phyloP scores from a whole-genome alignment of 2,113 vertebrate genomes.

The Anarhynchus alexandrinus region DNA sequence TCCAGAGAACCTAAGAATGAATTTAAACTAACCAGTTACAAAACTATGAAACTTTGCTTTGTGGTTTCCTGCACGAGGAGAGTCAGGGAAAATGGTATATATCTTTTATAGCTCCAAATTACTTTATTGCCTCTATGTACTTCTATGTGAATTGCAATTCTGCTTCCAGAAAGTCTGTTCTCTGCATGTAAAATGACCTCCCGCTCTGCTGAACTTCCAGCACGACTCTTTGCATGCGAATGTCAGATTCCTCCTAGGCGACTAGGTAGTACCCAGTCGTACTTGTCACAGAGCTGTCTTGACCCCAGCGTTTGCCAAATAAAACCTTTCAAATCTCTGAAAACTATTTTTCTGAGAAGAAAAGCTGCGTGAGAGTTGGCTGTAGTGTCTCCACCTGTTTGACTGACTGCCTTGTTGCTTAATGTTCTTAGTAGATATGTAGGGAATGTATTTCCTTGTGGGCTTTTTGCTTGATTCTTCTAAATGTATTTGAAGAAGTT shows the following conservation, averaged over 20 bases:
- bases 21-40: neutral
- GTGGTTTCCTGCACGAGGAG: neutral
- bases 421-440: fast-evolving
- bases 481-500: neutral
- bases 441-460: neutral
- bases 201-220: neutral
- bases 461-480: neutral
- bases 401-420: neutral
- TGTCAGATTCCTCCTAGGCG: neutral
- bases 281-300: neutral
- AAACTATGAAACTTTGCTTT: neutral
- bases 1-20: neutral
- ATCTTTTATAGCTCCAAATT: neutral
- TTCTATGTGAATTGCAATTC: neutral
- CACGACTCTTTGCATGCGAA: fast-evolving
- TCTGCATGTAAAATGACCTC: too few species aligned
- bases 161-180: neutral
- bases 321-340: neutral
- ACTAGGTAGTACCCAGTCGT: neutral
- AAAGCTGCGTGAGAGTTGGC: neutral
- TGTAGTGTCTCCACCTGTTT: neutral
- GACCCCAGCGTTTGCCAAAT: neutral
- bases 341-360: neutral
- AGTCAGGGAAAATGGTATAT: neutral
- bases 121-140: neutral